phyloP scores from a whole-genome alignment of 2,797 vertebrate species.

The Argya squamiceps region DNA sequence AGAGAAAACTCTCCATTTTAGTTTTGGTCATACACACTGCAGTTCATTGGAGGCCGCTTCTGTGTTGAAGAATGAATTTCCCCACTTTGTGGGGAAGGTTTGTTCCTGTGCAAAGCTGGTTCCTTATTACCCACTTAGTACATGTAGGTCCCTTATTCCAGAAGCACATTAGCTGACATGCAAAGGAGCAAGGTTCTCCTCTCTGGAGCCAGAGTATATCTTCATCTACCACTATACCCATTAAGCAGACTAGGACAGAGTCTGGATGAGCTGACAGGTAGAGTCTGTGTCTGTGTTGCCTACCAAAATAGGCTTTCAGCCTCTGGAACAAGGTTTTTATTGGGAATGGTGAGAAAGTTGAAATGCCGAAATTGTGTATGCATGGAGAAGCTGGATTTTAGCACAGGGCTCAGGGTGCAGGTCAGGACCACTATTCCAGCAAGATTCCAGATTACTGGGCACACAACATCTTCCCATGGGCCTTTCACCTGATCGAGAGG shows the following conservation, averaged over 20 bases:
- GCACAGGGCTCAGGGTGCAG: not conserved
- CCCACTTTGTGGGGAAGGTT: not conserved
- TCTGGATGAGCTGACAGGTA: not conserved
- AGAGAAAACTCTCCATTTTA: not conserved
- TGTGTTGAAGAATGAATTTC: not conserved
- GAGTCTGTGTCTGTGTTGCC: not conserved
- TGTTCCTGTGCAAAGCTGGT: not conserved
- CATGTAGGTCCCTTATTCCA: not conserved
- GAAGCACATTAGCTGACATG: not conserved
- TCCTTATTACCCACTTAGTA: not conserved
- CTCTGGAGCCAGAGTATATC: not conserved
- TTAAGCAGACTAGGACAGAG: not conserved
- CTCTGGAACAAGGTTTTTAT: not conserved
- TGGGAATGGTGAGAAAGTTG: not conserved
- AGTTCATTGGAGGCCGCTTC: not conserved
- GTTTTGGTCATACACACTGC: not conserved
- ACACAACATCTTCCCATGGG: accelerated
- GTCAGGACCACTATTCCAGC: not conserved
- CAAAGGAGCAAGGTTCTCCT: not conserved
- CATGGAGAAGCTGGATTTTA: accelerated
- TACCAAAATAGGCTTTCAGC: not conserved
- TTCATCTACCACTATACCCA: not conserved
- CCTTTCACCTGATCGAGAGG: not conserved
- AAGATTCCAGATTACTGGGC: not conserved
- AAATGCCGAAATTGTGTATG: not conserved